phyloP scores from a whole-genome alignment of 2,113 vertebrate genomes.

The Ailurus styani region DNA sequence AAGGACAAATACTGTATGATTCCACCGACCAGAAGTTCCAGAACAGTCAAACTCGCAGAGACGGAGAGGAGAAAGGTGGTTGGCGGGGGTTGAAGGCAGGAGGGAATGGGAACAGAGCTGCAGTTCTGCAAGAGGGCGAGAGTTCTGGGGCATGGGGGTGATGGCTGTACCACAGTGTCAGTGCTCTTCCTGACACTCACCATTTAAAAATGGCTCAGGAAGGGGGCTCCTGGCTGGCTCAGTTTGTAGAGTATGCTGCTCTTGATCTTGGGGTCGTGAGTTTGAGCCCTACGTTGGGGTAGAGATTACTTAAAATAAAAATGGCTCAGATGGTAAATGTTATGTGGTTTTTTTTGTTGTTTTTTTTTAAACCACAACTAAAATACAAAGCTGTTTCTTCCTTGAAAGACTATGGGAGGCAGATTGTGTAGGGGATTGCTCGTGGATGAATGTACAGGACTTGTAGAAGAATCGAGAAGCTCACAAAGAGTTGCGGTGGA shows the following conservation, averaged over 20 bases:
- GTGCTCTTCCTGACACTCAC: neutral
- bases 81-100: neutral
- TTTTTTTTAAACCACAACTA: neutral
- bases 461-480: neutral
- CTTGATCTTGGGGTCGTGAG: neutral
- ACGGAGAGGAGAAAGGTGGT: neutral
- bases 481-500: accelerated
- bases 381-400: neutral
- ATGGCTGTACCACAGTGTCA: too few species aligned
- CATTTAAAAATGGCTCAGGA: neutral
- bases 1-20: neutral
- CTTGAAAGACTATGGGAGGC: neutral
- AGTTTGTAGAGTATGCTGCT: neutral
- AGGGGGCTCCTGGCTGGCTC: neutral
- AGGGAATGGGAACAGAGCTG: neutral
- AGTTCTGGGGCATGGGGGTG: neutral
- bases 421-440: neutral
- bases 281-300: neutral
- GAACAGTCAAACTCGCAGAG: neutral
- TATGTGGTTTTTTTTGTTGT: neutral
- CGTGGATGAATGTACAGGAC: neutral
- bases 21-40: neutral
- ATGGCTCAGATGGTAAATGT: neutral
- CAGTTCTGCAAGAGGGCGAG: neutral
- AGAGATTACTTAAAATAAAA: neutral